These are phyloP conservation scores for Tauraco erythrolophus DNA, from an alignment of 2,113 vertebrate genomes.

Conservation along the genomic window DNA sequence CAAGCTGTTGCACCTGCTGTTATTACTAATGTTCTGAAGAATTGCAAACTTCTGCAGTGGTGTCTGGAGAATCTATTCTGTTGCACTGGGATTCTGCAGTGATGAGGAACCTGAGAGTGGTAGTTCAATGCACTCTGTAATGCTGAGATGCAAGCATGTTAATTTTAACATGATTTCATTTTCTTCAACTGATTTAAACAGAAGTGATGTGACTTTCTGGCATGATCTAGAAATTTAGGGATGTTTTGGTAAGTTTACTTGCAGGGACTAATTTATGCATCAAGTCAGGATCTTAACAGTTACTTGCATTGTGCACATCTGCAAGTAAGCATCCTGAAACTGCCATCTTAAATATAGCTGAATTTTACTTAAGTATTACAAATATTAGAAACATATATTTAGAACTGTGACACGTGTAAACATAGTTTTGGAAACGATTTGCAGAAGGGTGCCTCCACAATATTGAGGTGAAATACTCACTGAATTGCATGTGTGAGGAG, in stretches of 20 bases:
- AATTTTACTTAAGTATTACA: neutral
- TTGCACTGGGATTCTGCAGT: neutral
- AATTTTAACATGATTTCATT: neutral
- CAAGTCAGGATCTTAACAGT: neutral
- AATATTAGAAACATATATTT: neutral
- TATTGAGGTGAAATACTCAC: neutral
- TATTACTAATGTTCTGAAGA: neutral
- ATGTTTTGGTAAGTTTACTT: neutral
- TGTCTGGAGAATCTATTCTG: neutral
- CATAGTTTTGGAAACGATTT: neutral
- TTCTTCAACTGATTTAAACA: neutral
- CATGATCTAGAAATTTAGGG: neutral
- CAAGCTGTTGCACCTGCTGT: neutral
- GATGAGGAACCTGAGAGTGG: neutral
- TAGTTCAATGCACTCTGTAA: neutral
- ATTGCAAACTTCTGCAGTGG: neutral
- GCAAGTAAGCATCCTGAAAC: neutral
- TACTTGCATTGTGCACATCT: neutral
- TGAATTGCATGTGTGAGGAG: neutral
- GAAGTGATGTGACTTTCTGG: neutral
- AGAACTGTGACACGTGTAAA: neutral
- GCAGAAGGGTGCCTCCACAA: neutral
- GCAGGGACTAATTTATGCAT: neutral
- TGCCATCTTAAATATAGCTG: neutral
- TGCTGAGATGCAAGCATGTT: neutral